Conservation (phyloP, 2,797 vertebrate genomes). For the Enteromius viviparus region DNA sequence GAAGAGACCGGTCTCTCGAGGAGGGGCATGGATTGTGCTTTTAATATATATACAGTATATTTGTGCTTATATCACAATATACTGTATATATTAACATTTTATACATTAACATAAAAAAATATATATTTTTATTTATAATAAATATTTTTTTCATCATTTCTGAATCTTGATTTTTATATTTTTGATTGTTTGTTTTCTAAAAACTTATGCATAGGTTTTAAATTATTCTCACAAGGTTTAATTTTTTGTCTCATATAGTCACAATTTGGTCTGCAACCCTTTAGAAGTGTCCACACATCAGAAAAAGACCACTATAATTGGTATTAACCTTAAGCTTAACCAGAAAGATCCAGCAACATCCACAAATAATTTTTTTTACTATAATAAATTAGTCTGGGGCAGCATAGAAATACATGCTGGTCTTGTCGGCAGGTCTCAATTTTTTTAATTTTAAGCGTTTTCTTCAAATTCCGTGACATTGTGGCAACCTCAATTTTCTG, state of each 20-base stretch:
- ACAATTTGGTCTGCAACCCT: neutral
- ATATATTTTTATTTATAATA: too few species aligned
- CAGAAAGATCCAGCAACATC: neutral
- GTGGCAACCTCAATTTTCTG: constrained; percentile 30
- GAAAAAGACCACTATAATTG: constrained; percentile 9
- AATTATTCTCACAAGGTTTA: neutral
- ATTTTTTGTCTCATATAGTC: neutral
- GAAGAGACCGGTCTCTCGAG: too few species aligned
- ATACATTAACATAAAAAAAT: too few species aligned
- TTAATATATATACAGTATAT: too few species aligned
- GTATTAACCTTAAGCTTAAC: neutral
- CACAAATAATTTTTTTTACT: neutral
- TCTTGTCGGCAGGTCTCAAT: constrained; percentile 12
- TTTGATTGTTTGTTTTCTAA: neutral
- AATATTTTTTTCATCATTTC: neutral
- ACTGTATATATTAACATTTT: too few species aligned
- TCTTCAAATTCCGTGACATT: constrained; percentile 23
- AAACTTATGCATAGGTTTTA: too few species aligned
- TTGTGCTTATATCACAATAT: too few species aligned
- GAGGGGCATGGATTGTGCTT: too few species aligned
- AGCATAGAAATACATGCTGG: constrained; percentile 9
- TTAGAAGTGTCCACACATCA: neutral
- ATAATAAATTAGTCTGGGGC: neutral
- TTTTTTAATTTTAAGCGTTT: neutral
- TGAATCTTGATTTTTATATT: neutral